Base-by-base conservation (phyloP, 2,888 invertebrate genomes). In the Eristalis intricaria region DNA sequence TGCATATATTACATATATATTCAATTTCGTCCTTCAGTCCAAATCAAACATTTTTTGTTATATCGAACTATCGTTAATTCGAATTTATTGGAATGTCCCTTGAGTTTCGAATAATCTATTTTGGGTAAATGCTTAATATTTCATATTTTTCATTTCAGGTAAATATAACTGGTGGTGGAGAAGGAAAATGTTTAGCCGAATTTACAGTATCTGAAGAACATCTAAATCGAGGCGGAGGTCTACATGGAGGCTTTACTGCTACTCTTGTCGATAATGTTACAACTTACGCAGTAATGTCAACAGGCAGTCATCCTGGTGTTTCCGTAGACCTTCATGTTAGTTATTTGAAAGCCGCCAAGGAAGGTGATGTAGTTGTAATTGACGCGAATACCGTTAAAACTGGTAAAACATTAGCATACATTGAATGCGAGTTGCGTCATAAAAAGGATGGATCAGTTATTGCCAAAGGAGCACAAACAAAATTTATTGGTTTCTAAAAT, bases 171-270 rank as follows among this genome's bases (percentile, higher is more conserved):
- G 94, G 89, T 32, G 96, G 95, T 79, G 96, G 95, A n/a, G 93
- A 95, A 89, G 98, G 98, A 0, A 94, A 94, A 69, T 96, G 97
- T 91, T 92, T 94, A 35, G 97, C 97, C 22, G 96, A 97, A 92
- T 95, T 98, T 90, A 95, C 94, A 89, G 95, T 98, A 0, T 94
- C 94, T 0, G 94, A 95, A 4, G 96, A 97, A 89, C 96, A 97
- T 91, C 93, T 96, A 1, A 98, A 98, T 92, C 93, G 94, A 15
- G 95, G 95, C 7, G 97, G 97, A 0, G 95, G 95, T 0, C 92
- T 98, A 4, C 98, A 98, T 91, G 98, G 98, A 2, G 98, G 98
- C 7, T 95, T 97, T 90, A 96, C 96, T 4, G 96, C 97, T 3
- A 96, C 97, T 0, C 92, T 98, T 19, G 89, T 93, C 29, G 97